Percentiles rank a stretch among this genome's conserved stretches.
These are phyloP conservation scores for Eupithecia subumbrata DNA, from an alignment of 2,888 invertebrate species.

Conservation along the genomic window DNA sequence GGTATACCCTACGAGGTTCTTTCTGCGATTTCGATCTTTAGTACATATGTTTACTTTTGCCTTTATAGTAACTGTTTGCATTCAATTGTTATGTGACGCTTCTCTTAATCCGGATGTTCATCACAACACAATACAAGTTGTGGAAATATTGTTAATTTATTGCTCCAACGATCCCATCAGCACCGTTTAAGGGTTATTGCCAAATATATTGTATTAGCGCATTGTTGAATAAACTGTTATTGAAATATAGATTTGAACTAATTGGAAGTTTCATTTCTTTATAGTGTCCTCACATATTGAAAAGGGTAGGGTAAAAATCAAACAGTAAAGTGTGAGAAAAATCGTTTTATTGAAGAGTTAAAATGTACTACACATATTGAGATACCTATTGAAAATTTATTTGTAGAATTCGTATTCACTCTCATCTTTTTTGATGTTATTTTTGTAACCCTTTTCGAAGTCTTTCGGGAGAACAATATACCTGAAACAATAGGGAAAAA, in stretches of 20 bases:
- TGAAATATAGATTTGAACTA: slow-evolving; percentile 75
- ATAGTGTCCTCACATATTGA: not conserved
- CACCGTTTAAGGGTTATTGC: slow-evolving; percentile 77
- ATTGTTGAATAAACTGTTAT: slow-evolving; percentile 81
- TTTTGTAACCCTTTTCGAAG: slow-evolving; percentile 99
- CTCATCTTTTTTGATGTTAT: slow-evolving; percentile 99
- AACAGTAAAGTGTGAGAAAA: slow-evolving; percentile 18
- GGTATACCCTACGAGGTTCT: not conserved
- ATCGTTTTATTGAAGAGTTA: slow-evolving; percentile 27
- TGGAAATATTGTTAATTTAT: slow-evolving; percentile 46
- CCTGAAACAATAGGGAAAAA: slow-evolving; percentile 55
- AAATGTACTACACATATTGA: slow-evolving; percentile 19
- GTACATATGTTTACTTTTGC: not conserved
- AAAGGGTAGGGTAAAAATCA: not conserved
- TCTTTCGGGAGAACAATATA: slow-evolving; percentile 99
- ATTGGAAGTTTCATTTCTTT: not conserved
- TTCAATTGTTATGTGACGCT: not conserved
- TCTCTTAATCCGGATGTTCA: slow-evolving; percentile 8
- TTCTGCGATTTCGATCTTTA: not conserved
- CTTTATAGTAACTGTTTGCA: not conserved
- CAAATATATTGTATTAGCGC: slow-evolving; percentile 82
- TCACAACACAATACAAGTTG: slow-evolving; percentile 17
- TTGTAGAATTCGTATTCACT: slow-evolving; percentile 99
- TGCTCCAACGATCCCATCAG: slow-evolving; percentile 53
- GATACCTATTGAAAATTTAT: slow-evolving; percentile 83